phyloP scores from a whole-genome alignment of 2,888 invertebrate genomes.

The Dysmachus trigonus region DNA sequence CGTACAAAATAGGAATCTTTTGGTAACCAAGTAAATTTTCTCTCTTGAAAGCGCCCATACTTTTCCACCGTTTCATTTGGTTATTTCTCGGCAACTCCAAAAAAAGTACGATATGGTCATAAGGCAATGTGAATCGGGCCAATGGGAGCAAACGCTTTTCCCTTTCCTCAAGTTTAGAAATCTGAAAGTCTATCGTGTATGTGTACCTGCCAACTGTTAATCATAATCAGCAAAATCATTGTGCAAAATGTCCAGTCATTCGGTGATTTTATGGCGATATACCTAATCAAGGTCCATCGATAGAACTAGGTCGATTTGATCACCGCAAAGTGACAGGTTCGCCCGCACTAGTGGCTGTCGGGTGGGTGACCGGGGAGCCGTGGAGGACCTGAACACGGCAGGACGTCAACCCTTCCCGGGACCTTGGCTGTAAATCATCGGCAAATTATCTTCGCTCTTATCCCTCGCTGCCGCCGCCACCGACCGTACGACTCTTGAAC shows the following conservation, averaged over 20 bases:
- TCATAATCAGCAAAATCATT: slow-evolving; percentile 15
- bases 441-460: slow-evolving; percentile 10
- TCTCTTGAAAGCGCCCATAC: too few species aligned
- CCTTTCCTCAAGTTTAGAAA: not conserved
- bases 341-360: not conserved
- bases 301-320: not conserved
- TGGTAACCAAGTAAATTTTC: too few species aligned
- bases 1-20: too few species aligned
- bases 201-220: not conserved
- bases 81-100: too few species aligned
- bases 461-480: too few species aligned
- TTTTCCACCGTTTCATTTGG: too few species aligned
- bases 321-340: not conserved
- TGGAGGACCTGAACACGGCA: not conserved
- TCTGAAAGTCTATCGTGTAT: not conserved
- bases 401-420: not conserved
- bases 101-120: too few species aligned
- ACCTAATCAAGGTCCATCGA: not conserved
- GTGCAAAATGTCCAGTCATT: slow-evolving; percentile 9
- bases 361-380: not conserved
- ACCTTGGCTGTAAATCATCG: slow-evolving; percentile 7
- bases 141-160: not conserved
- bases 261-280: not conserved
- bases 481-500: not conserved
- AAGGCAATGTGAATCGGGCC: too few species aligned